Percentiles rank a stretch among this genome's conserved stretches.
Evolutionary conservation across 2,113 vertebrate genomes (phyloP).

Genomic region (Emydocephalus ijimae): DNA sequence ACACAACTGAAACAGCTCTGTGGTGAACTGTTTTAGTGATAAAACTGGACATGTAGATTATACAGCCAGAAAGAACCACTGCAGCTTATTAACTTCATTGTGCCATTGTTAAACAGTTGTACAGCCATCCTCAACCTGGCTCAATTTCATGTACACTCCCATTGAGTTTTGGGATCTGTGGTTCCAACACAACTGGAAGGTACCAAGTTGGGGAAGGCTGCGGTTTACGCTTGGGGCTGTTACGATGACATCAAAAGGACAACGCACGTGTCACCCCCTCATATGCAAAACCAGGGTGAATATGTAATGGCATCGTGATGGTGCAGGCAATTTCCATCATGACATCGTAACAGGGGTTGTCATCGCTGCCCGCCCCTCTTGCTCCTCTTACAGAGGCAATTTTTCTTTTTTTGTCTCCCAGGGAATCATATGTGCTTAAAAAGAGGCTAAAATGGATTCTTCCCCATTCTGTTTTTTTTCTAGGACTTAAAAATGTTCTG

Average conservation of each 20-base stretch:
- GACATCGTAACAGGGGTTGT: not conserved
- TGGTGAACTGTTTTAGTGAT: conserved; percentile 70
- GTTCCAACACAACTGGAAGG: not conserved
- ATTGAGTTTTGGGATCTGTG: not conserved
- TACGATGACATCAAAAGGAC: not conserved
- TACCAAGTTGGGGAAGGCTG: not conserved
- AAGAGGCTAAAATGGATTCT: conserved; percentile 60
- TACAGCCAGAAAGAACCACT: conserved; percentile 66
- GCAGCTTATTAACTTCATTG: conserved; percentile 64
- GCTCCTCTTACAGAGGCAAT: conserved; percentile 30
- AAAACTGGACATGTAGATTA: conserved; percentile 62
- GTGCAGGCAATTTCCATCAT: not conserved
- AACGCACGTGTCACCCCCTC: not conserved
- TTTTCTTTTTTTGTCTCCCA: not conserved
- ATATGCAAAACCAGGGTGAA: not conserved
- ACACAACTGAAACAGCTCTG: conserved; percentile 71
- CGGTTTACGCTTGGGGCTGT: conserved; percentile 50
- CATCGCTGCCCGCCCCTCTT: not conserved
- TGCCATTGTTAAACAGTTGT: conserved; percentile 66
- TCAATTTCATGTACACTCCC: not conserved
- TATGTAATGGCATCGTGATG: not conserved
- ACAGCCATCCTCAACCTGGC: not conserved
- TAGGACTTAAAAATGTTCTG: conserved; percentile 54
- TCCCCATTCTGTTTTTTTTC: conserved; percentile 20
- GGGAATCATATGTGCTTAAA: conserved; percentile 63